Conservation (phyloP, 2,888 invertebrate species). For the Leptinotarsa tumamoca region DNA sequence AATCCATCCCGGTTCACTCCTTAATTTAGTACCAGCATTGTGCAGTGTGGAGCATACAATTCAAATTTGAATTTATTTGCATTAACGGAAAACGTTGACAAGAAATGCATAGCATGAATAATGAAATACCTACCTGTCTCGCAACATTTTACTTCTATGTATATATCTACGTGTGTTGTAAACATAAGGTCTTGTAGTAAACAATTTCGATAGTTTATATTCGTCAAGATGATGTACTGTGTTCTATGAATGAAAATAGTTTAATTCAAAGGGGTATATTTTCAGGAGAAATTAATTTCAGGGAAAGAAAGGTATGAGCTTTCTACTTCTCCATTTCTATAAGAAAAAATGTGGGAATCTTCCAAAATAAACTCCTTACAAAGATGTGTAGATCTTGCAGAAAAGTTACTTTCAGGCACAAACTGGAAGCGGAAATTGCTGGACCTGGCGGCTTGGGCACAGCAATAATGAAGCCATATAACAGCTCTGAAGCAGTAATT, state of each 20-base stretch:
- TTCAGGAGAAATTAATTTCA: no score
- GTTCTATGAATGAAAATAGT: background rate
- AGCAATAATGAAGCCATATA: no score
- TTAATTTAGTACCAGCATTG: background rate
- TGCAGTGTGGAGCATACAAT: constrained; percentile 5
- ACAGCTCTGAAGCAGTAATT: no score
- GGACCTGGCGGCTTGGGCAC: no score
- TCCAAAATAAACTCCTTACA: no score
- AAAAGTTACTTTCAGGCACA: no score
- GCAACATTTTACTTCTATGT: background rate
- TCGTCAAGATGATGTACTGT: background rate
- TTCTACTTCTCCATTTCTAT: no score
- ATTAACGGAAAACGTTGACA: constrained; percentile 20
- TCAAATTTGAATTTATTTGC: constrained; percentile 10
- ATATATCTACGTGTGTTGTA: background rate
- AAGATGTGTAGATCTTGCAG: no score
- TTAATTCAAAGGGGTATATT: background rate
- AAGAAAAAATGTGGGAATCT: no score
- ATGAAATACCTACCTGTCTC: background rate
- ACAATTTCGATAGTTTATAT: background rate
- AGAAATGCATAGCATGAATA: constrained; percentile 6
- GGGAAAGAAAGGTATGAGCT: no score
- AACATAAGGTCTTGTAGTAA: no score
- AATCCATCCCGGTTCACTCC: background rate
- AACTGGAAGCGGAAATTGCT: no score